These are phyloP conservation scores for Colostygia pectinataria DNA, from an alignment of 2,888 invertebrate species.

Conservation along the genomic window DNA sequence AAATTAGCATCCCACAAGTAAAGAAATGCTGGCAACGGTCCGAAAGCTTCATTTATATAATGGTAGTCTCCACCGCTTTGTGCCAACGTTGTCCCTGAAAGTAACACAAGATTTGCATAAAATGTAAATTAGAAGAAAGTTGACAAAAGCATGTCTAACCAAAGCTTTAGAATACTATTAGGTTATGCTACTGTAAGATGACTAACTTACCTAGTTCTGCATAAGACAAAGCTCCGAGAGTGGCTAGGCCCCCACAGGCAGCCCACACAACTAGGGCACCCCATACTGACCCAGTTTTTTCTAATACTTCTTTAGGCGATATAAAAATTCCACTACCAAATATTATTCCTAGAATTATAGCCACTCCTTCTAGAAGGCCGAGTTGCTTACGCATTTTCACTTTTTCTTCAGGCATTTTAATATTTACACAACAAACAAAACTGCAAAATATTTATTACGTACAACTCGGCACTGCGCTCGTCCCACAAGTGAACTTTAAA, in stretches of 20 bases:
- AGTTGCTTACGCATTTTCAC: conserved; percentile 94
- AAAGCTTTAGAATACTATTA: no score
- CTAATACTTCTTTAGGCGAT: conserved; percentile 96
- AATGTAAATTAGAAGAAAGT: conserved; percentile 4
- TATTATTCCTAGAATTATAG: conserved; percentile 96
- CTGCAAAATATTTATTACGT: no score
- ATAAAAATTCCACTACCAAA: conserved; percentile 98
- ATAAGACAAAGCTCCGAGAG: conserved; percentile 97
- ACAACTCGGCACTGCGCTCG: no score
- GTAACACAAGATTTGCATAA: conserved; percentile 11
- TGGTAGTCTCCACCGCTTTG: conserved; percentile 99
- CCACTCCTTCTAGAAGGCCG: conserved; percentile 94
- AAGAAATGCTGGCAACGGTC: conserved; percentile 95
- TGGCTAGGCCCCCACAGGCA: conserved; percentile 93
- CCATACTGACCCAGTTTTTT: conserved; percentile 95
- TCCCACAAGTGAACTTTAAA: no score
- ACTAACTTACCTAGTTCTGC: conserved; percentile 92
- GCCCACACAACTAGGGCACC: conserved; percentile 94
- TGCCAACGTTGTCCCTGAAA: conserved; percentile 87
- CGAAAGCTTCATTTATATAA: conserved; percentile 96
- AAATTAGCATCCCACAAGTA: conserved; percentile 99
- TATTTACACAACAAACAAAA: no score
- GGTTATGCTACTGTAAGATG: neutral
- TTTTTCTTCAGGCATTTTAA: conserved; percentile 75
- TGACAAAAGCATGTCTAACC: no score